These are phyloP conservation scores for Anser cygnoides DNA, from an alignment of 2,113 vertebrate species.

Conservation along the genomic window DNA sequence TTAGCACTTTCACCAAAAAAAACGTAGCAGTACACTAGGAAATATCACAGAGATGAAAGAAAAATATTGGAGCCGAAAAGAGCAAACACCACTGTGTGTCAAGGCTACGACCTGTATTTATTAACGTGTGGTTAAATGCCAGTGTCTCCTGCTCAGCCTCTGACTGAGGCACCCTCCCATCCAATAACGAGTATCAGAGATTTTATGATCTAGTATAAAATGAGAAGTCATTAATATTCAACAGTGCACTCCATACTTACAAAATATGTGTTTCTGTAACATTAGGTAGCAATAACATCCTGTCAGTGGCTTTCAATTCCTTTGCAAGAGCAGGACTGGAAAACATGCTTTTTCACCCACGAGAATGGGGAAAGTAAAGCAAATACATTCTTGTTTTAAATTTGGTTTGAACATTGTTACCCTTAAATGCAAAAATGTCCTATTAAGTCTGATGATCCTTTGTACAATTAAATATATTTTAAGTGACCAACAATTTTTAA, in stretches of 20 bases:
- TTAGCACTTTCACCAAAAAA: not conserved
- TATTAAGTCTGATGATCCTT: not conserved
- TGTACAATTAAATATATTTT: not conserved
- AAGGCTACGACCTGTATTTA: not conserved
- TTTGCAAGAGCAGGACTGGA: not conserved
- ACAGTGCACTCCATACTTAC: not conserved
- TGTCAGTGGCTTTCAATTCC: not conserved
- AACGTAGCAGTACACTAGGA: not conserved
- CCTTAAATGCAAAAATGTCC: not conserved
- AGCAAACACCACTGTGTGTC: not conserved
- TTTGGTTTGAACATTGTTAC: not conserved
- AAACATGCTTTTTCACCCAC: not conserved
- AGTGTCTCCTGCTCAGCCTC: not conserved
- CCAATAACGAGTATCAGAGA: not conserved
- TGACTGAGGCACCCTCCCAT: not conserved
- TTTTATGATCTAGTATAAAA: not conserved
- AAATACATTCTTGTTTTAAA: not conserved
- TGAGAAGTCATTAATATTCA: not conserved
- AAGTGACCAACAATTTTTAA: not conserved
- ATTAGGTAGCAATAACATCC: not conserved
- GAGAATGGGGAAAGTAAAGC: not conserved
- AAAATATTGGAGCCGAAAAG: constrained; percentile 12
- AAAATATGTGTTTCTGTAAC: not conserved
- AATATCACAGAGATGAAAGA: constrained; percentile 3
- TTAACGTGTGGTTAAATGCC: not conserved